Conservation (phyloP, 1,140 invertebrate genomes). For the Musca domestica region DNA sequence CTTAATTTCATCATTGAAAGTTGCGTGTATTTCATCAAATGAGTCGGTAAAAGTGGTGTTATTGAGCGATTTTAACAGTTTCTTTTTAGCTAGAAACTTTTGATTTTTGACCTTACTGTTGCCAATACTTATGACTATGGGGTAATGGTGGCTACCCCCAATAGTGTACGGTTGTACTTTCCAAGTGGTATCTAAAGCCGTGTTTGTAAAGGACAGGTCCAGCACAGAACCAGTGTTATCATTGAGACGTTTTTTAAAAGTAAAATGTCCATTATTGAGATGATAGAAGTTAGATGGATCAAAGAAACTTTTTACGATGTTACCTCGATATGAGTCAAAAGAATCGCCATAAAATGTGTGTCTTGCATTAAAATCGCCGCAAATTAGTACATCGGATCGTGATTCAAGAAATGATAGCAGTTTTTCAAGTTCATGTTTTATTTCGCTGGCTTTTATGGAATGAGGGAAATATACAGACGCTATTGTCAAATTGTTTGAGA, state of each 20-base stretch:
- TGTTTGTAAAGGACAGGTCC: background rate
- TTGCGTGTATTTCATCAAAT: too few relatives aligned
- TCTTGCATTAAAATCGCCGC: slow-evolving; percentile 15
- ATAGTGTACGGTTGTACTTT: too few relatives aligned
- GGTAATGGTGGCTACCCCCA: too few relatives aligned
- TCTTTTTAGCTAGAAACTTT: too few relatives aligned
- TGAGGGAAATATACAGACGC: too few relatives aligned
- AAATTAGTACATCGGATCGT: background rate
- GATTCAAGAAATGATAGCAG: background rate
- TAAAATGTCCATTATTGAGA: background rate
- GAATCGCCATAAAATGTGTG: background rate
- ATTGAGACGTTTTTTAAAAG: background rate
- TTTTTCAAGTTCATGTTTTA: background rate
- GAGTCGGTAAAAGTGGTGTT: too few relatives aligned
- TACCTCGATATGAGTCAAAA: background rate
- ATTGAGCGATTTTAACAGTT: too few relatives aligned
- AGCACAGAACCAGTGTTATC: background rate
- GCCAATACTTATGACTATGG: too few relatives aligned
- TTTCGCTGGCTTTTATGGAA: too few relatives aligned
- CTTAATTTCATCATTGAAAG: background rate
- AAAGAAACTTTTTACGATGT: background rate
- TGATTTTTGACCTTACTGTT: too few relatives aligned
- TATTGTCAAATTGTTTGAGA: background rate
- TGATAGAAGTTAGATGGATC: background rate
- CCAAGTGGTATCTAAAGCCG: too few relatives aligned